phyloP scores from a whole-genome alignment of 2,888 invertebrate species.

The Tanypteryx hageni region DNA sequence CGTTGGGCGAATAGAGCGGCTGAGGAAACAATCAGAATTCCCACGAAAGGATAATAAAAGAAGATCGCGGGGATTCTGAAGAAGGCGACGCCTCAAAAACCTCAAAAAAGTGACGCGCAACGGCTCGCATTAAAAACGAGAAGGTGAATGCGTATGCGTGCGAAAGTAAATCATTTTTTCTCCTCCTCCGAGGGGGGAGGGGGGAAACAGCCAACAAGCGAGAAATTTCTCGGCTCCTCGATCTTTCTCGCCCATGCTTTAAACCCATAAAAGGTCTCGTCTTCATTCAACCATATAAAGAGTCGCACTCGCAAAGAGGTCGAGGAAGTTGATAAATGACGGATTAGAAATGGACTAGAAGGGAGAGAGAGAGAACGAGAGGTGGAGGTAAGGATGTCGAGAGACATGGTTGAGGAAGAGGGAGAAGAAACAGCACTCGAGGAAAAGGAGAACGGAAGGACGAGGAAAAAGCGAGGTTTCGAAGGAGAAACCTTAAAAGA shows the following conservation, averaged over 20 bases:
- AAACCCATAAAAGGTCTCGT: neutral
- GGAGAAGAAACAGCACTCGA: neutral
- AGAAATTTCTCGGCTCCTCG: neutral
- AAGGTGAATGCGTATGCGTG: too few species aligned
- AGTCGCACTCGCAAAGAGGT: neutral
- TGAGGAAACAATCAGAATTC: too few species aligned
- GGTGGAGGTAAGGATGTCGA: neutral
- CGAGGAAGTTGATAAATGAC: neutral
- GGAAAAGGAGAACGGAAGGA: neutral
- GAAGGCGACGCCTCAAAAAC: too few species aligned
- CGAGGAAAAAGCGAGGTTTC: neutral
- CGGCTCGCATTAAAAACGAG: too few species aligned
- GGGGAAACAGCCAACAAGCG: neutral
- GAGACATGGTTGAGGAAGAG: neutral
- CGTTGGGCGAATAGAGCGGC: too few species aligned
- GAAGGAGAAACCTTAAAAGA: too few species aligned
- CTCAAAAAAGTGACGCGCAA: too few species aligned
- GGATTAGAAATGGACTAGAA: conserved; percentile 16
- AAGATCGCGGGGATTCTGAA: too few species aligned
- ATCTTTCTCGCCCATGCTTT: neutral
- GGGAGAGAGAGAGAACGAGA: neutral
- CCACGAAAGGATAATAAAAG: too few species aligned
- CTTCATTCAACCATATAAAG: conserved; percentile 12
- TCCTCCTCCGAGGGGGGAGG: too few species aligned
- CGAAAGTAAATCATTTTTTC: too few species aligned